These are phyloP conservation scores for Alethe diademata DNA, from an alignment of 2,113 vertebrate species.

Conservation along the genomic window DNA sequence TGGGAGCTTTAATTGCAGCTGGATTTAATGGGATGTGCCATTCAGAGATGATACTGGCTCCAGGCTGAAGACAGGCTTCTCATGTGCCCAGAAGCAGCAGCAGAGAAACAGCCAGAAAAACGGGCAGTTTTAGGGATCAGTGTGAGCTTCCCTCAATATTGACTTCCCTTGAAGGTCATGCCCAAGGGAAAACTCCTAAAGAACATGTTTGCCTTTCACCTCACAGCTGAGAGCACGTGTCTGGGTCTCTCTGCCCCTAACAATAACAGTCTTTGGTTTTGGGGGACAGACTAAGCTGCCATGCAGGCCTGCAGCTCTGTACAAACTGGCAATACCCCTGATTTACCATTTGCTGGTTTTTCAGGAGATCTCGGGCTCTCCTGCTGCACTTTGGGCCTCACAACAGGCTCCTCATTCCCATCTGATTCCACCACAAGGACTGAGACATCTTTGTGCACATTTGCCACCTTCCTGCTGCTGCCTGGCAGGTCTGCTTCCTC, in stretches of 20 bases:
- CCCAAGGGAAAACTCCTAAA: not conserved
- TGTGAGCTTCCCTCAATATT: not conserved
- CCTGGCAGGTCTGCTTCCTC: not conserved
- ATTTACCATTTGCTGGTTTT: not conserved
- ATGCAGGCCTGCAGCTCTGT: not conserved
- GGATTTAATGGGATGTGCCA: not conserved
- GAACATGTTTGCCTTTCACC: not conserved
- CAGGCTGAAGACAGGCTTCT: not conserved
- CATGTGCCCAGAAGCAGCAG: not conserved
- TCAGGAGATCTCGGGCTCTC: not conserved
- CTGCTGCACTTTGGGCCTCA: not conserved
- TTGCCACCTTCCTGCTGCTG: not conserved
- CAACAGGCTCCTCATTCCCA: not conserved
- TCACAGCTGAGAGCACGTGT: fast-evolving
- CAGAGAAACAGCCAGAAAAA: not conserved
- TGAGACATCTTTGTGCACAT: not conserved
- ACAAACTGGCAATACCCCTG: not conserved
- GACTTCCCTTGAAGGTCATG: not conserved
- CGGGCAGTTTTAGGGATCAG: not conserved
- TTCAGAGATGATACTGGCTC: not conserved
- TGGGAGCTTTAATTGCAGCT: constrained; percentile 27
- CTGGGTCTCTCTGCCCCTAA: not conserved
- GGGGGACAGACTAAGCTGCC: not conserved
- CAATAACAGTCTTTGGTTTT: not conserved
- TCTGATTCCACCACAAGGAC: not conserved